Conservation (phyloP, 2,113 vertebrate species). For the Catharus bicknelli region DNA sequence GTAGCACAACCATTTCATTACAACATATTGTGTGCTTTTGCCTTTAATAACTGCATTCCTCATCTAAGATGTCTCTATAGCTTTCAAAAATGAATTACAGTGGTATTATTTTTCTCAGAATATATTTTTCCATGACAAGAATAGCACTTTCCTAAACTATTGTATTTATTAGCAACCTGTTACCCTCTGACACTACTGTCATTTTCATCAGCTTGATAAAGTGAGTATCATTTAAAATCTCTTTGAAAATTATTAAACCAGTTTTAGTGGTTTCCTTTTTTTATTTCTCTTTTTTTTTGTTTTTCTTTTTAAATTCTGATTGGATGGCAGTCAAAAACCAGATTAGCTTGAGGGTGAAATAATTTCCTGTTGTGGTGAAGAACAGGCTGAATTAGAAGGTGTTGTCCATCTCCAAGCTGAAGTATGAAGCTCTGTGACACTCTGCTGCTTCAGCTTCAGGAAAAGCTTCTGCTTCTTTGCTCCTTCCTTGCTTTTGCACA, state of each 20-base stretch:
- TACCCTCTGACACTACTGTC: constrained; percentile 71
- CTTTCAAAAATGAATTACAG: constrained; percentile 81
- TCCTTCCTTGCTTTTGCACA: background rate
- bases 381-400: background rate
- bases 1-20: constrained; percentile 83
- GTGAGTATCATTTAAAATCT: constrained; percentile 69
- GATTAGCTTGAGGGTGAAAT: background rate
- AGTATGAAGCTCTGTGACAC: background rate
- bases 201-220: constrained; percentile 74
- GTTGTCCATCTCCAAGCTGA: background rate
- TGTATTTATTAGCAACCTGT: constrained; percentile 82
- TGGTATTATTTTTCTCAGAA: constrained; percentile 75
- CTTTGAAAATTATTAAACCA: constrained; percentile 74
- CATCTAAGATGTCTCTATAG: constrained; percentile 76
- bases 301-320: constrained; percentile 21
- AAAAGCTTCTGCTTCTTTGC: background rate
- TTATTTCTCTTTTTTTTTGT: background rate
- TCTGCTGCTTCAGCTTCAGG: background rate
- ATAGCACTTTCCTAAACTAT: constrained; percentile 74
- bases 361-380: background rate
- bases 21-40: constrained; percentile 80
- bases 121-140: constrained; percentile 73
- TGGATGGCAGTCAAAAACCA: background rate
- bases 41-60: constrained; percentile 81
- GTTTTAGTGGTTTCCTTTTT: background rate